Evolutionary conservation across 1,140 invertebrate species (phyloP).

Genomic region (Drosophila watanabei): DNA sequence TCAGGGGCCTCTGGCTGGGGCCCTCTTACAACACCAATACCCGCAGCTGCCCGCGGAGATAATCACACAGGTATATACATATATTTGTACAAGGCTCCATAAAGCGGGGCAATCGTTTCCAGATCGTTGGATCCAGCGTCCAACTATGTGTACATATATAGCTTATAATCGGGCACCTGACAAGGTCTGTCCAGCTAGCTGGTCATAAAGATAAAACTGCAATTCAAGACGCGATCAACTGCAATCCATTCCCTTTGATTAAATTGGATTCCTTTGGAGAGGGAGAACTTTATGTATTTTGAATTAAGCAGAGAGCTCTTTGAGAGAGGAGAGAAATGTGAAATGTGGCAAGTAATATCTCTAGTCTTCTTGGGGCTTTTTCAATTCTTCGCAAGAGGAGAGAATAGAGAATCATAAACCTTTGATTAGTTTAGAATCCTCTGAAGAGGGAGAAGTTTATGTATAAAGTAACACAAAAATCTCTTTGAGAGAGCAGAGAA

Average conservation of each 20-base stretch:
- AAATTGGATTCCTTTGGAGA: neutral
- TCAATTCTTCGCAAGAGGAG: neutral
- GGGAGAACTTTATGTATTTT: too few relatives aligned
- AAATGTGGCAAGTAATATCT: neutral
- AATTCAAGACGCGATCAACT: slow-evolving; percentile 24
- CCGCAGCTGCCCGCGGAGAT: slow-evolving; percentile 40
- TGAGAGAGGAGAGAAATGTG: neutral
- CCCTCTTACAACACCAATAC: slow-evolving; percentile 63
- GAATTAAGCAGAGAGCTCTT: too few relatives aligned
- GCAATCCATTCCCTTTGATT: slow-evolving; percentile 6
- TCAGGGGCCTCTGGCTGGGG: slow-evolving; percentile 39
- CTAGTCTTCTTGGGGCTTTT: neutral
- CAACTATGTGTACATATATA: slow-evolving; percentile 21
- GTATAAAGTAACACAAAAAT: too few relatives aligned
- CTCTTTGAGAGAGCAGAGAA: too few relatives aligned
- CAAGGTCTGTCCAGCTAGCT: slow-evolving; percentile 31
- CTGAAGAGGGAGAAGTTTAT: too few relatives aligned
- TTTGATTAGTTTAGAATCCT: too few relatives aligned
- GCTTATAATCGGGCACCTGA: slow-evolving; percentile 65
- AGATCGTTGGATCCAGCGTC: slow-evolving; percentile 44
- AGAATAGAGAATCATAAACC: neutral
- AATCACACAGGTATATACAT: slow-evolving; percentile 37
- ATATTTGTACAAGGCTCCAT: slow-evolving; percentile 5
- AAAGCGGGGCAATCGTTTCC: slow-evolving; percentile 31
- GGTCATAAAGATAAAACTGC: slow-evolving; percentile 68